Conservation (phyloP, 2,113 vertebrate species). For the Podilymbus podiceps region DNA sequence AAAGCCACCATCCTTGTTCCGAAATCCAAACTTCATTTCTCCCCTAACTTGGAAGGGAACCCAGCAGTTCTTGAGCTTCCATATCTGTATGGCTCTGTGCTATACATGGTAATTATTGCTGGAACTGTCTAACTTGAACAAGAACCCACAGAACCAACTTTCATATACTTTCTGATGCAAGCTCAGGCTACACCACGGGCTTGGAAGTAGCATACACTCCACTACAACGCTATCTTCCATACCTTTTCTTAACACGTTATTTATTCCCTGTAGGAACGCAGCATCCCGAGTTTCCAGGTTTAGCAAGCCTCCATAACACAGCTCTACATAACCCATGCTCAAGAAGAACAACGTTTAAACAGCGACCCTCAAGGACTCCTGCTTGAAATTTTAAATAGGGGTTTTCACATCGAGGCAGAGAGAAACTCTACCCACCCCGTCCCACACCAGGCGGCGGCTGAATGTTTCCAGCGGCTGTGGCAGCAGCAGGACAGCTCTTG, state of each 20-base stretch:
- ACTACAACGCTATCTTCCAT: fast-evolving
- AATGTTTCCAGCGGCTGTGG: fast-evolving
- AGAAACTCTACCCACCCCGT: not conserved
- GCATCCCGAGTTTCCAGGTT: not conserved
- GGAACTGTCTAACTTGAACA: not conserved
- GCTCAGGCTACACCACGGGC: not conserved
- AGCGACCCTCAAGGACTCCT: not conserved
- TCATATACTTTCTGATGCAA: not conserved
- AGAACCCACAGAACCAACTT: not conserved
- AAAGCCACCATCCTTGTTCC: not conserved
- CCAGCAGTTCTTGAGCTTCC: not conserved
- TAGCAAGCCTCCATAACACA: not conserved
- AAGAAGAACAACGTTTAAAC: not conserved
- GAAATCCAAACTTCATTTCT: not conserved
- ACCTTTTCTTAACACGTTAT: not conserved
- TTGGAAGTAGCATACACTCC: fast-evolving
- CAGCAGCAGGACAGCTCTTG: not conserved
- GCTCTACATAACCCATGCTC: not conserved
- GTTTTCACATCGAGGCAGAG: fast-evolving
- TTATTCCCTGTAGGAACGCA: not conserved
- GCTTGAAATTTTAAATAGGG: not conserved
- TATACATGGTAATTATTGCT: not conserved
- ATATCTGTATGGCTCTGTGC: not conserved
- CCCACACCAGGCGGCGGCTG: not conserved
- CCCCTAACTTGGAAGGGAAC: not conserved